phyloP scores from a whole-genome alignment of 2,113 vertebrate species.

The Boleophthalmus pectinirostris region DNA sequence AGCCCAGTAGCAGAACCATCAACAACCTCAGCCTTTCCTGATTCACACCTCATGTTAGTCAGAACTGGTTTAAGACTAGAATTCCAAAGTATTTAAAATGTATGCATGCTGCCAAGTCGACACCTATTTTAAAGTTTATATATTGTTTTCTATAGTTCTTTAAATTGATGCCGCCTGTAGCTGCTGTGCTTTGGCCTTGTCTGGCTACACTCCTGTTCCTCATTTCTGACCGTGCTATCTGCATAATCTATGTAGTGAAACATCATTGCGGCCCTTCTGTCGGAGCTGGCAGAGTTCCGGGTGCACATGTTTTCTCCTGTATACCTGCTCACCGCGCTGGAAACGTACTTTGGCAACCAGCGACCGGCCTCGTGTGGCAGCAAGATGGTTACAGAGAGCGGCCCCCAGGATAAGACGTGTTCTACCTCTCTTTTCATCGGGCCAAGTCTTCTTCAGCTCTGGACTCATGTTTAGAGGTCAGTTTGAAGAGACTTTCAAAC shows the following conservation, averaged over 20 bases:
- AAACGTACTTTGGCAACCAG: slow-evolving; percentile 69
- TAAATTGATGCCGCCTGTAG: neutral
- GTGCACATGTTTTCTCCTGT: slow-evolving; percentile 76
- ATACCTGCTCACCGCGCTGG: slow-evolving; percentile 72
- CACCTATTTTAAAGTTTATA: neutral
- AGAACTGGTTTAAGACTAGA: neutral
- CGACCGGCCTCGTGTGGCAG: slow-evolving; percentile 55
- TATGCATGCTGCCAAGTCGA: neutral
- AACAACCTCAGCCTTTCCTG: no score
- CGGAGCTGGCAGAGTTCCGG: slow-evolving; percentile 69
- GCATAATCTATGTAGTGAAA: slow-evolving; percentile 78
- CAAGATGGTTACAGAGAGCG: slow-evolving; percentile 24
- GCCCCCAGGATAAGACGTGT: neutral
- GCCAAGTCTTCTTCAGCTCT: neutral
- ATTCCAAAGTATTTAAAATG: neutral
- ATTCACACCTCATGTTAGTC: neutral
- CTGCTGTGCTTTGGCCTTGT: neutral
- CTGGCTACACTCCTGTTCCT: slow-evolving; percentile 33
- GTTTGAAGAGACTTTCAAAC: neutral
- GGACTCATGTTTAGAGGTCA: slow-evolving; percentile 7
- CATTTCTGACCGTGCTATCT: slow-evolving; percentile 67
- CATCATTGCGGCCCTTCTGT: slow-evolving; percentile 77
- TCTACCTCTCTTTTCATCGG: neutral
- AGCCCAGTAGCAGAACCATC: no score
- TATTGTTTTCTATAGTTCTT: neutral